Base-by-base conservation (phyloP, 64 coral and sea anemone genomes). In the Stichodactyla helianthus region DNA sequence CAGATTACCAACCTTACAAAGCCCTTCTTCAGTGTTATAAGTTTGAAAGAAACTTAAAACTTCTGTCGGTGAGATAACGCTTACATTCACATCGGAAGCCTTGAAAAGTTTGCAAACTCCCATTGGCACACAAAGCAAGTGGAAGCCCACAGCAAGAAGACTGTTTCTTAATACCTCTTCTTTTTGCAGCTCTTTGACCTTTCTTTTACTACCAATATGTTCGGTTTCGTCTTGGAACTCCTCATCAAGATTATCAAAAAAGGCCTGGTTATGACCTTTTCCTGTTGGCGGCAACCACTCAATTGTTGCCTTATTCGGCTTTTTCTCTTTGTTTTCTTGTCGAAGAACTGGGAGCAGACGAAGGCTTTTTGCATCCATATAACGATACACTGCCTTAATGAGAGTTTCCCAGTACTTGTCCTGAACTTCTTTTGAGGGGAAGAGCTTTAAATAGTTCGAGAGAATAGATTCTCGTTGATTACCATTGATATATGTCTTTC, bases 201-300 rank as follows among this genome's bases (percentile, higher is more conserved):
- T 81, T 53, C 20, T 31, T 56, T 19, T 83, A 23, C 31, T 79
- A 22, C 35, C 6, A 44, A 19, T 23, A n/a, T 63, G 54, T 27
- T 67, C 53, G 25, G 76, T 79, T 12, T 54, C 19, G 0, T 17
- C 6, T 19, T 71, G 67, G 6, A 71, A 71, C 18, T 4, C 31
- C 5, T 81, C 26, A 50, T 79, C 19, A 60, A 59, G 79, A 54
- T 94, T 82, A 87, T 84, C 64, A 50, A 91, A 94, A 20, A 94
- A 91, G 27, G 89, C 93, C 88, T 91, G 51, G 18, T 84, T 25
- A 28, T 10, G 56, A 54, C 86, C 93, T 57, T 64, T n/a, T 5
- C 93, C 93, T 19, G 86, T 87, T 82, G 93, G 93, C 1, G 92
- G 88, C 60, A 93, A 59, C 92, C 77, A 93, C 18, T 23, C 65